Base-by-base conservation (phyloP, 1,140 invertebrate species). In the Drosophila auraria region DNA sequence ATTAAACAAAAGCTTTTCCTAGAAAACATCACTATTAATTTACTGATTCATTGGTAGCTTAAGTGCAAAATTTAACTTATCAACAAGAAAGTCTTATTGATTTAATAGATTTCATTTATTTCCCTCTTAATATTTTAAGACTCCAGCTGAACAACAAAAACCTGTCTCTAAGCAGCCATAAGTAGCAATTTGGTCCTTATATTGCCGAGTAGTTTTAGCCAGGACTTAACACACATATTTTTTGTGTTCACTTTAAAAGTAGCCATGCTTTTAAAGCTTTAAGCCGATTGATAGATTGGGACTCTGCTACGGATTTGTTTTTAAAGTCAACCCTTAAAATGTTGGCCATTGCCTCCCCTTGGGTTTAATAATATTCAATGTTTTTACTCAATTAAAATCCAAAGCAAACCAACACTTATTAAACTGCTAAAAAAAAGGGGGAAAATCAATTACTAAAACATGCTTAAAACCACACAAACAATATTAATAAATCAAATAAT, bases 361-460 rank as follows among this genome's bases (percentile, higher is more conserved):
- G 51, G 9, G 4, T 23, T 9, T 7, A 56, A 56, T 20, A 38
- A 38, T 38, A 56, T 56, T 23, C 14, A 0, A 23, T 56, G 54
- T 56, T 56, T 54, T 56, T 38, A 56, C 33, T 56, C 14, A 56
- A 56, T 56, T 56, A 38, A 36, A 56, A 56, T 23, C 36, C 3
- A 17, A 56, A 38, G 17, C 1, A 56, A 40, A n/a, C 20, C 14
- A 17, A 23, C 33, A 40, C 23, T n/a, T 15, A 40, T 40, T 40
- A n/a, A n/a, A 42, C 7, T n/a, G 40, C 5, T 7, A 42, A 42
- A 42, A 42, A 42, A n/a, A n/a, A 7, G 1, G 6, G 15, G 15
- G 4, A 56, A 56, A 56, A 56, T 56, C 54, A 56, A 56, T 56
- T 56, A 56, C 15, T n/a, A 56, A 56, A 56, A 56, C 54, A 56